Evolutionary conservation across 2,888 invertebrate species (phyloP), one percentile per base, ranked within the genome.

Genomic region (Sinopyrophorus schimmeli): DNA sequence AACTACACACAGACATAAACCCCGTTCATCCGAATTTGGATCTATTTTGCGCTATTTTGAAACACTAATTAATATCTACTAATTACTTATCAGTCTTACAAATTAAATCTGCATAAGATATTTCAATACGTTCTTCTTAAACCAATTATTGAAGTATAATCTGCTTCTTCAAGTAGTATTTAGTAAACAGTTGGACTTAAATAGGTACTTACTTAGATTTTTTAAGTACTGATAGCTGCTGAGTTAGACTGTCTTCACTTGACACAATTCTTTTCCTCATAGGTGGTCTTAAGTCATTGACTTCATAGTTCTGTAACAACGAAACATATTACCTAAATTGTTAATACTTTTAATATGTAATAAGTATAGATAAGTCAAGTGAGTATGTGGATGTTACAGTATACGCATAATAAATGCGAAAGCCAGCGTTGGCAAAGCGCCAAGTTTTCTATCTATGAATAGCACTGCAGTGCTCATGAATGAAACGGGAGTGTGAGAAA

Each of bases 201-300:
- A n/a, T n/a, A n/a, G n/a, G n/a, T n/a, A n/a, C 69, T 79, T 82
- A 81, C 67, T 82, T 80, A 35, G 76, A 70, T 66, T 82, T 81
- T 70, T 84, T 84, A 41, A 85, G 74, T 40, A 81, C 80, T 57
- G 81, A 77, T 39, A 85, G 76, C 70, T 85, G 82, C 27, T 78
- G 74, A 3, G 82, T 83, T 41, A 84, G 74, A 60, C 79, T 81
- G 42, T 81, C 80, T 67, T 84, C 84, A 53, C 77, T 78, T 1
- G 82, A 77, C 31, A 84, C 77, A 66, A 82, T 84, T 46, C 84
- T 77, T 65, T 84, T 84, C 59, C 81, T 78, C 66, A 83, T 80
- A 59, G 77, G 74, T 55, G 74, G 68, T 39, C 66, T 68, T 7
- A 68, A 41, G 3, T 66, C 66, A 37, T 61, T 58, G 10, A 52